phyloP scores from a whole-genome alignment of 2,113 vertebrate species.

The Hypocryptadius cinnamomeus region DNA sequence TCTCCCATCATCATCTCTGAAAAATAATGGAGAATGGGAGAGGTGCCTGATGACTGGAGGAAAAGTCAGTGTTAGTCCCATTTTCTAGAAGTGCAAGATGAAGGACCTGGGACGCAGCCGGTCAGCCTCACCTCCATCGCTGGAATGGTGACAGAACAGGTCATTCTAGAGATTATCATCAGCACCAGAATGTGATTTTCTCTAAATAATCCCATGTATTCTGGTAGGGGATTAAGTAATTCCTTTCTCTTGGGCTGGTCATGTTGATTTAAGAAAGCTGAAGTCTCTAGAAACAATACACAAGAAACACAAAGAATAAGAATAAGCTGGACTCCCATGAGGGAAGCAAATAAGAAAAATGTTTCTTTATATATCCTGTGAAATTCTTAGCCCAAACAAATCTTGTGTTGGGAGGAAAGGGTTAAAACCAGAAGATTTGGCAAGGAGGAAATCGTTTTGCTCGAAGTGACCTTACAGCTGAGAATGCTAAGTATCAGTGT shows the following conservation, averaged over 20 bases:
- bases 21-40: neutral
- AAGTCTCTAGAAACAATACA: conserved; percentile 23
- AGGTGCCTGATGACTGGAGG: neutral
- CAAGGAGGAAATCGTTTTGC: neutral
- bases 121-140: neutral
- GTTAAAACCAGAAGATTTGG: neutral
- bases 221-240: neutral
- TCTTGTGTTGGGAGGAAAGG: neutral
- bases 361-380: neutral
- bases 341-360: neutral
- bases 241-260: neutral
- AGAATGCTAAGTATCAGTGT: neutral
- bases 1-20: neutral
- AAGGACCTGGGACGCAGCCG: neutral
- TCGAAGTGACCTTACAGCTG: neutral
- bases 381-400: neutral
- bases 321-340: neutral
- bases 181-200: neutral
- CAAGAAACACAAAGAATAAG: neutral
- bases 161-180: neutral
- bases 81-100: neutral
- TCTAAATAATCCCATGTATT: neutral
- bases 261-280: conserved; percentile 8
- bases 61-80: neutral
- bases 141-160: neutral